Base-by-base conservation (phyloP, 35 echinoderm and acorn worm species). In the Apostichopus parvimensis region DNA sequence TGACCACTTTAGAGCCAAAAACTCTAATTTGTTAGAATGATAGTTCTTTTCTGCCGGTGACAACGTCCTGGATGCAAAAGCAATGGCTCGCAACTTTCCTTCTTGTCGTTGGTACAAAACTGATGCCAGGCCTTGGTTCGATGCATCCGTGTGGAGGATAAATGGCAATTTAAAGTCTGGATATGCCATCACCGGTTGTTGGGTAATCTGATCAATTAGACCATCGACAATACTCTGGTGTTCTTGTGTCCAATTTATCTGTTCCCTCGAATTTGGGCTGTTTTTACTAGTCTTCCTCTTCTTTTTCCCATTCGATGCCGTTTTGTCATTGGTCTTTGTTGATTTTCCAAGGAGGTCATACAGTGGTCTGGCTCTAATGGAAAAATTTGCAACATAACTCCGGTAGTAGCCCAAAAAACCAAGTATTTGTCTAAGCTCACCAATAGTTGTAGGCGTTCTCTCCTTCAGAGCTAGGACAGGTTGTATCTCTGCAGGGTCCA, bases 11-110 rank as follows among this genome's bases (percentile, higher is more conserved):
- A 92, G 4, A 28, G 82, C 81, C 25, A 93, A 80, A 55, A 93
- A 93, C 77, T 93, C 92, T 13, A 91, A 73, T 92, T 95, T 95
- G 15, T 56, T 58, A 8, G 93, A 93, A 62, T 90, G 92, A 65
- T 95, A 92, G 60, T 95, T 95, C 15, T 79, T 77, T 60, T 92
- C 90, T 56, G 77, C 58, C 1, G 80, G 79, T 14, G 81, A 56
- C 18, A 92, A 18, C 52, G 78, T 73, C 14, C 94, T 20, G 25
- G 53, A 73, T 21, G 57, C 83, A 87, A 60, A 93, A 17, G 82
- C 82, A 86, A 87, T 84, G 1, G 56, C 24, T 25, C 24, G 24
- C 24, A 25, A 25, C 24, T 25, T 25, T 25, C 24, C 24, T 25
- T 25, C 24, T 79, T n/a, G 89, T 18, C 56, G 23, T 82, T 95